Evolutionary conservation across 2,797 vertebrate species (phyloP).

Genomic region (Oreochromis grahami): DNA sequence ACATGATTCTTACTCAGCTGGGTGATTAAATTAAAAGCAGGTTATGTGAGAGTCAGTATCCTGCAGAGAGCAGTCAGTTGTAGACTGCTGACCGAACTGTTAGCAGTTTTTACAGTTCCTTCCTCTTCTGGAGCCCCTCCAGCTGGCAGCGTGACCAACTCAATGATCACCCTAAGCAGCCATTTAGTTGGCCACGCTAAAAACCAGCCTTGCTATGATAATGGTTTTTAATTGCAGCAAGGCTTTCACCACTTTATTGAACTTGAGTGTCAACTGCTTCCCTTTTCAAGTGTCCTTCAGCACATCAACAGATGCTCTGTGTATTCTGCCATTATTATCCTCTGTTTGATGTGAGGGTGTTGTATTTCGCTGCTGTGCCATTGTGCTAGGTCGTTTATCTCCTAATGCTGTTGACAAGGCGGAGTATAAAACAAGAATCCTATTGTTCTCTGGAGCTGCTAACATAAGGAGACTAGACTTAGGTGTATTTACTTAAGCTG

Average conservation of each 20-base stretch:
- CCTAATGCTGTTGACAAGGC: neutral
- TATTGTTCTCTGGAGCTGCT: neutral
- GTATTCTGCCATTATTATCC: neutral
- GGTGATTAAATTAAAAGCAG: neutral
- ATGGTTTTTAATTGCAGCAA: neutral
- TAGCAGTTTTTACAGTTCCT: neutral
- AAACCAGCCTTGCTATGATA: neutral
- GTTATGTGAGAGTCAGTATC: neutral
- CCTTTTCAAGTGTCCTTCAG: neutral
- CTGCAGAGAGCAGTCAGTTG: neutral
- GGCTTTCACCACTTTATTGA: neutral
- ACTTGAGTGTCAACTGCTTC: neutral
- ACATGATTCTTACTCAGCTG: neutral
- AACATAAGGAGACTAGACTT: neutral
- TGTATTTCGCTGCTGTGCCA: constrained; percentile 17
- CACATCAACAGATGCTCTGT: neutral
- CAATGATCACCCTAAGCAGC: neutral
- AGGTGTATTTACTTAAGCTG: neutral
- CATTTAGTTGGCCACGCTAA: neutral
- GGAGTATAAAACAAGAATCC: neutral
- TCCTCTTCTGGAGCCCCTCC: neutral
- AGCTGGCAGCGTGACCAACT: neutral
- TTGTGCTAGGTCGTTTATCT: constrained; percentile 33
- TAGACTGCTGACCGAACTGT: neutral
- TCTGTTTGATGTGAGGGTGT: constrained; percentile 44